Evolutionary conservation across 2,888 invertebrate species (phyloP).

Genomic region (Stictocephala bisonia): DNA sequence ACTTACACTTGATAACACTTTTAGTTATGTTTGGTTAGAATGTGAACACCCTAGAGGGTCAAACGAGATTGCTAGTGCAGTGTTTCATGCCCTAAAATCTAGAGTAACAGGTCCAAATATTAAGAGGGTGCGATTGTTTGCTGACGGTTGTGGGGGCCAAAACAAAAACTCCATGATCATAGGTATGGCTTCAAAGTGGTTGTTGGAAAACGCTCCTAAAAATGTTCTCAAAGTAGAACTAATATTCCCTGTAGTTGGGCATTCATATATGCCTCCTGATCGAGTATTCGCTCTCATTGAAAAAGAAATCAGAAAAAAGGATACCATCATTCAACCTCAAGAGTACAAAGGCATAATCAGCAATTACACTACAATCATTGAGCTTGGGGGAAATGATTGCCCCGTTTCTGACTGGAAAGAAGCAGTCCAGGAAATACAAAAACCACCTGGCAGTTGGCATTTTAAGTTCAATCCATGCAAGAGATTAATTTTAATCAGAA

Average conservation of each 20-base stretch:
- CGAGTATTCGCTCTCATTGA: constrained; percentile 51
- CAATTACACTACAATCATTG: too few species aligned
- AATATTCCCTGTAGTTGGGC: constrained; percentile 42
- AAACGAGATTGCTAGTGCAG: constrained; percentile 49
- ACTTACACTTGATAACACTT: constrained; percentile 36
- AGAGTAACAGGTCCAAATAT: constrained; percentile 19
- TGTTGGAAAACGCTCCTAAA: constrained; percentile 37
- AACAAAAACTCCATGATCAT: constrained; percentile 53
- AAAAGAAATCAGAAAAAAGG: constrained; percentile 47
- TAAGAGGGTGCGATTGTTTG: constrained; percentile 47
- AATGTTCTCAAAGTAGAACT: background rate
- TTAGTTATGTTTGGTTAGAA: constrained; percentile 51
- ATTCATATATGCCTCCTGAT: constrained; percentile 51
- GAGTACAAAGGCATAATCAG: too few species aligned
- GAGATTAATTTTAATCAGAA: too few species aligned
- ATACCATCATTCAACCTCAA: constrained; percentile 46
- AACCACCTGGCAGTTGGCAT: too few species aligned
- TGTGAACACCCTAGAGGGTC: constrained; percentile 49
- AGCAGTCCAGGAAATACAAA: too few species aligned
- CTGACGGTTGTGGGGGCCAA: constrained; percentile 53
- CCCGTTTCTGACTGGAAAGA: too few species aligned
- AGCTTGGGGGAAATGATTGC: too few species aligned
- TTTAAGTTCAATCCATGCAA: too few species aligned
- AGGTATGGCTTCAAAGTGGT: constrained; percentile 46
- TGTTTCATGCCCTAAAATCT: constrained; percentile 42